Evolutionary conservation across 2,797 vertebrate genomes (phyloP).

Genomic region (Acrossocheilus wenchowensis): DNA sequence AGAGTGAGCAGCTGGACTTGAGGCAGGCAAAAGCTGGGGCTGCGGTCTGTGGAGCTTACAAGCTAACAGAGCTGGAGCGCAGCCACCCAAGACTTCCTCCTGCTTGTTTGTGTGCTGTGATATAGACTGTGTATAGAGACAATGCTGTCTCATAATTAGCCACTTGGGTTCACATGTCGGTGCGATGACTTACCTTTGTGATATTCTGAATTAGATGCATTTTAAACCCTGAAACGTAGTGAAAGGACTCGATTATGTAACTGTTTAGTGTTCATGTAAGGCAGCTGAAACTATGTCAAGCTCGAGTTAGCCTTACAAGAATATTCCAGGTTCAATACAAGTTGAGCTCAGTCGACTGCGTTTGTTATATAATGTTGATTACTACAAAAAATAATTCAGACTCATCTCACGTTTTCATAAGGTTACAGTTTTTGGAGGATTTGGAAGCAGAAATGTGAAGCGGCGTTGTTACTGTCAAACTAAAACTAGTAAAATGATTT

Average conservation of each 20-base stretch:
- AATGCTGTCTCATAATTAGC: conserved; percentile 28
- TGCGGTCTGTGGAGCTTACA: conserved; percentile 36
- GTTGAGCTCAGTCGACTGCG: not conserved
- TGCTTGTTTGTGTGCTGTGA: conserved; percentile 28
- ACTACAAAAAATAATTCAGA: not conserved
- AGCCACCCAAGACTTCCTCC: conserved; percentile 23
- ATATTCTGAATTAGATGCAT: conserved; percentile 10
- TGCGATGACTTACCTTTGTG: not conserved
- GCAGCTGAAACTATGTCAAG: not conserved
- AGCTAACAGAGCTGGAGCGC: conserved; percentile 35
- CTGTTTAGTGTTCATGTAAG: not conserved
- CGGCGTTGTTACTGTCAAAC: not conserved
- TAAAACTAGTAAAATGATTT: not conserved
- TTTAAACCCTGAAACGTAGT: conserved; percentile 1
- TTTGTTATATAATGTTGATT: not conserved
- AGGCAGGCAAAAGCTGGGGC: conserved; percentile 41
- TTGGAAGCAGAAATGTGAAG: not conserved
- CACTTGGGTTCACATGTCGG: not conserved
- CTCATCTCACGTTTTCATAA: not conserved
- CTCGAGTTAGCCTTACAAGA: not conserved
- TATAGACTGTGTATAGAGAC: conserved; percentile 17
- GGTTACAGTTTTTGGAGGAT: not conserved
- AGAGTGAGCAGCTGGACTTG: conserved; percentile 47
- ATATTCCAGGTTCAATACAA: not conserved
- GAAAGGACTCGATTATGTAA: not conserved